Base-by-base conservation (phyloP, 2,888 invertebrate species). In the Baccha elongata region DNA sequence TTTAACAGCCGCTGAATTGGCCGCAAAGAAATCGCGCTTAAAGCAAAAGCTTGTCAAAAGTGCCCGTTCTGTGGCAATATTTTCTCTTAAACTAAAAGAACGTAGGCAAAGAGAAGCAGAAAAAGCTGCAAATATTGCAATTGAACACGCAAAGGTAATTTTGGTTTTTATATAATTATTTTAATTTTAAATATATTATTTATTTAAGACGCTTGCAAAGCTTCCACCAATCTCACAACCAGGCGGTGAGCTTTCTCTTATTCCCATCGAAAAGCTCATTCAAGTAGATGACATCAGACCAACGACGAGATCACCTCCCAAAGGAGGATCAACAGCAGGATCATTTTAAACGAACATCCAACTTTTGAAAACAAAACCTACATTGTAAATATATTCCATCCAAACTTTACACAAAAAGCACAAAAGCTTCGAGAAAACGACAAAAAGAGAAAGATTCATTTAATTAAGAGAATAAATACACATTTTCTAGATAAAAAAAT, bases 1-100 rank as follows among this genome's bases (percentile, higher is more conserved):
- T n/a, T n/a, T n/a, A 58, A 15, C 17, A 89, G 91, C 92, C 48
- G 93, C 93, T 35, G 93, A 94, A 86, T 91, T 93, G 80, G 92
- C 93, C 80, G 93, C 94, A 3, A 94, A 94, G 74, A 94, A 94
- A 87, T 94, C 94, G 37, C 92, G 93, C 11, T 93, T 94, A 15
- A 94, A 94, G 87, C 96, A 96, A 55, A 94, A 94, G 86, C 89
- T 96, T 23, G 95, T 96, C 91, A 96, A 96, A 89, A 93, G 96
- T 60, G 96, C 96, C 5, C 92, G 96, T 11, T 96, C 96, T 0
- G 96, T 96, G 46, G 96, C 96, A 4, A 96, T 96, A 88, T 96
- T 96, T 91, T 96, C 96, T 4, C 91, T 96, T 58, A 96, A 96
- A 71, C 91, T 96, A 83, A 94, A 94, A 87, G 94, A 94, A 87